Evolutionary conservation across 2,113 vertebrate species (phyloP).

Genomic region (Hiodon tergisus): DNA sequence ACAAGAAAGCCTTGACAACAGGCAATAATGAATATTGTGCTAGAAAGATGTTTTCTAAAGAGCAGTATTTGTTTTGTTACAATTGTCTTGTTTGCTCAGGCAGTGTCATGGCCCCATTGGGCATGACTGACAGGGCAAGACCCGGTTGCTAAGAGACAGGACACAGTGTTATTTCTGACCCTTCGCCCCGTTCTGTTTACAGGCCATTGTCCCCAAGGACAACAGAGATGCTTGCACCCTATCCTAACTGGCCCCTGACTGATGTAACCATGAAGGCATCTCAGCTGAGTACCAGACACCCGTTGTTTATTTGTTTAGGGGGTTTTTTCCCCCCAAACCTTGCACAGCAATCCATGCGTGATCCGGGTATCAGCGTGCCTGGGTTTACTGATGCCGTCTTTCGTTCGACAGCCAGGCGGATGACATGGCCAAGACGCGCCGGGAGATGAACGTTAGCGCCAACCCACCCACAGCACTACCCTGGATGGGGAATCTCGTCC

Average conservation of each 20-base stretch:
- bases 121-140: neutral
- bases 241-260: constrained; percentile 5
- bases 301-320: neutral
- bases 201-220: constrained; percentile 16
- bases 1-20: neutral
- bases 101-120: neutral
- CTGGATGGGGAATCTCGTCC: neutral
- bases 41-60: neutral
- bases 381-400: neutral
- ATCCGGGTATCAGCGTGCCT: neutral
- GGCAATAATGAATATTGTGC: neutral
- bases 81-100: constrained; percentile 11
- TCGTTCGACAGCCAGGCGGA: neutral
- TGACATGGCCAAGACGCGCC: neutral
- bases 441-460: neutral
- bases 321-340: neutral
- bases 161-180: neutral
- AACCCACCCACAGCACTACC: neutral
- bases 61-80: neutral
- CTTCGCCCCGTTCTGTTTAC: constrained; percentile 11
- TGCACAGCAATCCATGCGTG: neutral
- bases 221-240: constrained; percentile 4
- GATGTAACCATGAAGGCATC: constrained; percentile 5
- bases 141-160: constrained; percentile 13
- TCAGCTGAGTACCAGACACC: constrained; percentile 3